Evolutionary conservation across 2,888 invertebrate species (phyloP), one percentile per base, ranked within the genome.

Genomic region (Thereva nobilitata): DNA sequence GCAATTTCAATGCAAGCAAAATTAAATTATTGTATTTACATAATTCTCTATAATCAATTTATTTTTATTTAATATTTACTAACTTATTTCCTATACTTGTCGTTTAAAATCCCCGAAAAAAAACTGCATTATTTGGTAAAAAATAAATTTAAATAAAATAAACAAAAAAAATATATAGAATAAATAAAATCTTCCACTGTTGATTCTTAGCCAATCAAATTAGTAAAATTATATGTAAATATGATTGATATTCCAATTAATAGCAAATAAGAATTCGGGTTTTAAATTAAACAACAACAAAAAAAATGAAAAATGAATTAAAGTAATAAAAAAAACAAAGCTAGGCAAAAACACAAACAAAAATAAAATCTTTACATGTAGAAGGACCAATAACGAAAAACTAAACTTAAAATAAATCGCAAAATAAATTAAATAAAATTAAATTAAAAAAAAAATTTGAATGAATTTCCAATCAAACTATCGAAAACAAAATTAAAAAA

Each of bases 321-420:
- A 23, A 23, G 2, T 23, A 23, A 23, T 23, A 23, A 23, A 23
- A 23, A 23, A 23, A 23, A 23, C 23, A 23, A 23, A 23, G 23
- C 23, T 23, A 23, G 23, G 23, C 23, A 23, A 50, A 49, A 61
- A 35, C 50, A 50, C 49, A 38, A 50, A 61, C 38, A 40, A 47
- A 35, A 55, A 56, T 38, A n/a, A 47, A 65, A 54, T 64, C 53
- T 49, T 55, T 55, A 49, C 54, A 53, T 65, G 65, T 55, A 65
- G 56, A 65, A 55, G 65, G 45, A 59, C 52, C 50, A 59, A 53
- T 40, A 61, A 44, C 52, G 47, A 59, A 67, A 61, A 50, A 10
- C 38, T 53, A 50, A 50, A 53, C 12, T 35, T 37, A 50, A 49
- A 49, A 38, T 47, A 61, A 61, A n/a, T 50, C 41, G 9, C 34